A percentile compares a stretch with the other conserved stretches of the same genome.
These are phyloP conservation scores for Anoplius nigerrimus DNA, from an alignment of 2,888 invertebrate genomes.

Conservation along the genomic window DNA sequence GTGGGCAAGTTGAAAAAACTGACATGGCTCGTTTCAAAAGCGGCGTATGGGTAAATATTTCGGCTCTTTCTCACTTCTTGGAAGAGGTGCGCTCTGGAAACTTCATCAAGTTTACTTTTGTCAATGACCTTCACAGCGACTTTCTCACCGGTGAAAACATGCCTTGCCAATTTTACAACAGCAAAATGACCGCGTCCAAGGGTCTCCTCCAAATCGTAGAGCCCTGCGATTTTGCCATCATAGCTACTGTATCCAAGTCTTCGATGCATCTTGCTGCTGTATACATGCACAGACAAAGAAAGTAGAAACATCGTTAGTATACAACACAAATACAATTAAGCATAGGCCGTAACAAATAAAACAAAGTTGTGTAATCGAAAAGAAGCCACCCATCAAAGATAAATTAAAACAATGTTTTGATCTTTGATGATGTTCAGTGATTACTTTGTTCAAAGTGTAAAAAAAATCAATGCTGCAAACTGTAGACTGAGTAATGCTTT, in stretches of 20 bases:
- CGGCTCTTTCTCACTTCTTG: slow-evolving; percentile 86
- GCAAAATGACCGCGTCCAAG: slow-evolving; percentile 99
- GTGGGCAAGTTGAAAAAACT: too few species aligned
- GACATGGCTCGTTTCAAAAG: not conserved
- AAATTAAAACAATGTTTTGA: too few species aligned
- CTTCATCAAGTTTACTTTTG: slow-evolving; percentile 97
- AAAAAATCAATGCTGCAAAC: too few species aligned
- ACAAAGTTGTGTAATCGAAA: too few species aligned
- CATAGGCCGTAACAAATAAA: too few species aligned
- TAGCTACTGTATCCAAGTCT: slow-evolving; percentile 77
- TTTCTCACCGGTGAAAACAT: slow-evolving; percentile 99
- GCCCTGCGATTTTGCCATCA: slow-evolving; percentile 94
- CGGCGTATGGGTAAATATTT: slow-evolving; percentile 4
- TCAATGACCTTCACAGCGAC: slow-evolving; percentile 99
- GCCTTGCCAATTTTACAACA: slow-evolving; percentile 96
- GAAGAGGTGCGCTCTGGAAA: slow-evolving; percentile 96
- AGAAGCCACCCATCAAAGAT: too few species aligned
- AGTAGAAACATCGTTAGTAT: too few species aligned
- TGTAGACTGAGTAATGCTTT: too few species aligned
- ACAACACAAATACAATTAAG: too few species aligned
- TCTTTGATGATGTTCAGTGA: too few species aligned
- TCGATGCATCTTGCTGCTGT: slow-evolving; percentile 64
- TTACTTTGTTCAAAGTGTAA: too few species aligned
- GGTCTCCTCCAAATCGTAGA: slow-evolving; percentile 98
- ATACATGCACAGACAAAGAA: too few species aligned